Percentiles rank a stretch among this genome's conserved stretches.
Conservation (phyloP, 2,113 vertebrate species). For the Archilochus colubris region DNA sequence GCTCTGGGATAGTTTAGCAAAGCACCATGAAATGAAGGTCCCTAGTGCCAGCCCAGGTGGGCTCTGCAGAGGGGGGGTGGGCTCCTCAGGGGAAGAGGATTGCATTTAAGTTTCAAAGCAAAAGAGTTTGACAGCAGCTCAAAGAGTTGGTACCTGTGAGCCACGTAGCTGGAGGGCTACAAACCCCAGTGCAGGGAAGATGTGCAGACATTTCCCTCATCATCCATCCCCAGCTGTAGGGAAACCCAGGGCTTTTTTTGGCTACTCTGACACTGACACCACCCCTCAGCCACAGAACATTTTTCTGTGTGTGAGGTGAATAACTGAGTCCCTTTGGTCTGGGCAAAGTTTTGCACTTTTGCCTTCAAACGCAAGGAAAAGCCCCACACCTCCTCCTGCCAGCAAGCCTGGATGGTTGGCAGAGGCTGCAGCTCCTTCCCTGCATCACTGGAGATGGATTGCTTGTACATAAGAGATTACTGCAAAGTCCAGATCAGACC, state of each 20-base stretch:
- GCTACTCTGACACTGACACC: neutral
- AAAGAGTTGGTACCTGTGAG: neutral
- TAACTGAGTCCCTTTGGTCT: neutral
- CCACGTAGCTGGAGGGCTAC: neutral
- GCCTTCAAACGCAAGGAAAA: neutral
- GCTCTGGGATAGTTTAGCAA: neutral
- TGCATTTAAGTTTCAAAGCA: neutral
- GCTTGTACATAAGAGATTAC: conserved; percentile 34
- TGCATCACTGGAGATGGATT: neutral
- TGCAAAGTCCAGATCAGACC: conserved; percentile 51
- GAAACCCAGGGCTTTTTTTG: neutral
- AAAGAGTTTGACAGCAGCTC: neutral
- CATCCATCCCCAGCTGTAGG: accelerated
- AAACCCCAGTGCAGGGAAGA: neutral
- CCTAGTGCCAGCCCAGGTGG: accelerated
- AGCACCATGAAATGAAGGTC: neutral
- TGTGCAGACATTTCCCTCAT: neutral
- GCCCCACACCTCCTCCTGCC: neutral
- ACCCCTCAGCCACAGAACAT: neutral
- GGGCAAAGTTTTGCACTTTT: neutral
- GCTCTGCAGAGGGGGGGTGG: neutral
- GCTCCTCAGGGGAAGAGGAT: neutral
- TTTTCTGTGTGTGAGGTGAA: accelerated
- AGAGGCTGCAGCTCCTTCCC: neutral
- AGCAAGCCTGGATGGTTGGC: accelerated